Conservation (phyloP, 2,888 invertebrate species). For the Erebia epiphron region DNA sequence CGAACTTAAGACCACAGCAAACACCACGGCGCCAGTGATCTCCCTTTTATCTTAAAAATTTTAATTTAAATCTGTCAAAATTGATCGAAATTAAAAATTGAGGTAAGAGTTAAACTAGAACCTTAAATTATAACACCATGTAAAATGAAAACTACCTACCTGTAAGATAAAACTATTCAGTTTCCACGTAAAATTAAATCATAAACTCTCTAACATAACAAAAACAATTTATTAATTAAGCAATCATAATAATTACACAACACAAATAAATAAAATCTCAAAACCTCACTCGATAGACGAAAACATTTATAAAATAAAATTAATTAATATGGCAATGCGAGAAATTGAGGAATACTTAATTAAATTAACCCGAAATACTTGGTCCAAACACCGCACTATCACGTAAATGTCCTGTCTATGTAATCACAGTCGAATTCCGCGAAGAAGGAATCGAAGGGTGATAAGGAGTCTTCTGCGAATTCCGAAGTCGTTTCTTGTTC, state of each 20-base stretch:
- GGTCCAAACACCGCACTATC: conserved; percentile 56
- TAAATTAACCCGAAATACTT: conserved; percentile 45
- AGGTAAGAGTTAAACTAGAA: too few relatives aligned
- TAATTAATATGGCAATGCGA: conserved; percentile 76
- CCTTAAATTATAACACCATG: too few relatives aligned
- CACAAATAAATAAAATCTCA: conserved; percentile 66
- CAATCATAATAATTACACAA: conserved; percentile 32
- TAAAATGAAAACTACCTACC: too few relatives aligned
- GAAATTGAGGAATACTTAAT: conserved; percentile 61
- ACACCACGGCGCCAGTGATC: too few relatives aligned
- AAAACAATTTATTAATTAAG: conserved; percentile 77
- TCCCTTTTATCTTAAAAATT: too few relatives aligned
- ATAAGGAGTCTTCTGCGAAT: conserved; percentile 80
- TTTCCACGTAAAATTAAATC: not conserved
- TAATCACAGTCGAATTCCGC: conserved; percentile 79
- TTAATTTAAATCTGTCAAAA: too few relatives aligned
- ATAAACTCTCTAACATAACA: conserved; percentile 24
- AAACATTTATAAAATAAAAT: conserved; percentile 54
- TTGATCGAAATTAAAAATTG: too few relatives aligned
- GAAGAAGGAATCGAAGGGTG: conserved; percentile 83
- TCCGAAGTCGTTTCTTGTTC: conserved; percentile 78
- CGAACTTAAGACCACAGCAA: too few relatives aligned
- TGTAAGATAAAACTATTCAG: too few relatives aligned
- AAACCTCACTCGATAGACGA: conserved; percentile 60
- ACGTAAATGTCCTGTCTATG: conserved; percentile 76